Evolutionary conservation across 1,140 invertebrate genomes (phyloP).

Genomic region (Scaptodrosophila lebanonensis): DNA sequence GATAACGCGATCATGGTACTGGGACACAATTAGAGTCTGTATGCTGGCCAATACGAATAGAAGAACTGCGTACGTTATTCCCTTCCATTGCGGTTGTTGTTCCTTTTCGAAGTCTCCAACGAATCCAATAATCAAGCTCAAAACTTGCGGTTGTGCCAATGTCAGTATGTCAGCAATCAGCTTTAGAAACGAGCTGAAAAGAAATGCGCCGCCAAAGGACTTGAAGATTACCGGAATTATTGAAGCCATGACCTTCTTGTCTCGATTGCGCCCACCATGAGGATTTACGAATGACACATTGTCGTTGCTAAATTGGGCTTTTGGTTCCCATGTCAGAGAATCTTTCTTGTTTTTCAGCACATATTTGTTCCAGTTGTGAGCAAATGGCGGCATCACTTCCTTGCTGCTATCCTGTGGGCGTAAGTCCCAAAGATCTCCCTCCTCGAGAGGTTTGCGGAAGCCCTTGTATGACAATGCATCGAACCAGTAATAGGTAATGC

Average conservation of each 20-base stretch:
- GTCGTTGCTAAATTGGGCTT: constrained; percentile 85
- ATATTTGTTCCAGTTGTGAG: constrained; percentile 85
- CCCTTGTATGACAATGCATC: too few relatives aligned
- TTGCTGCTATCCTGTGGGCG: too few relatives aligned
- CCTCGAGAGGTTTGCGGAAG: too few relatives aligned
- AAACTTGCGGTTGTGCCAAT: constrained; percentile 91
- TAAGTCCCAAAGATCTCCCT: too few relatives aligned
- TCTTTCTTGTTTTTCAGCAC: constrained; percentile 79
- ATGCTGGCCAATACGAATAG: constrained; percentile 88
- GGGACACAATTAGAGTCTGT: constrained; percentile 93
- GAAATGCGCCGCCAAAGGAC: constrained; percentile 90
- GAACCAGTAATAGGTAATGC: too few relatives aligned
- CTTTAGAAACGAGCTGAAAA: constrained; percentile 89
- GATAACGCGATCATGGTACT: constrained; percentile 95
- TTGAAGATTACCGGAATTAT: constrained; percentile 86
- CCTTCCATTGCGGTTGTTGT: constrained; percentile 89
- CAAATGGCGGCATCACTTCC: too few relatives aligned
- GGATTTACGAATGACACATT: constrained; percentile 84
- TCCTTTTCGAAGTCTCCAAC: constrained; percentile 38
- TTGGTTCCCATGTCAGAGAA: constrained; percentile 64
- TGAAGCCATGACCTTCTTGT: constrained; percentile 81
- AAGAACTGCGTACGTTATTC: constrained; percentile 87
- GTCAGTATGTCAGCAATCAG: constrained; percentile 90
- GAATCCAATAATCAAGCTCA: constrained; percentile 79
- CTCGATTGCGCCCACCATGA: constrained; percentile 32